phyloP scores from a whole-genome alignment of 2,113 vertebrate species.

The Myodes glareolus region DNA sequence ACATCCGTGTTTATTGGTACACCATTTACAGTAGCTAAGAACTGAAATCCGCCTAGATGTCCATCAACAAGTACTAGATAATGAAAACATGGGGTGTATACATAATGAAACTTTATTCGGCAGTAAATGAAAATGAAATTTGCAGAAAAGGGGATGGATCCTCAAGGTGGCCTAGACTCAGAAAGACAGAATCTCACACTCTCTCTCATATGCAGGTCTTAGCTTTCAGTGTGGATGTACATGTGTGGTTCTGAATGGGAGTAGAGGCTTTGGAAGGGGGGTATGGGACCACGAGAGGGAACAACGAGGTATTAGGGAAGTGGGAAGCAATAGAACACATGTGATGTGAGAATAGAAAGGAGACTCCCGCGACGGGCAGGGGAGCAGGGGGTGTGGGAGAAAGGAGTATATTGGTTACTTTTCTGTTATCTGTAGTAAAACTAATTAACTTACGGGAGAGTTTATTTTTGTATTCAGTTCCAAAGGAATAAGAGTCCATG shows the following conservation, averaged over 20 bases:
- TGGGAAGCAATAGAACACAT: rapidly evolving
- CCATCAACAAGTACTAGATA: not conserved
- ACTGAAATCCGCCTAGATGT: not conserved
- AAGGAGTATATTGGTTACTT: not conserved
- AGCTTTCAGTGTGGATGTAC: not conserved
- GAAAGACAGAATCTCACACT: not conserved
- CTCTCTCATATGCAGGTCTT: not conserved
- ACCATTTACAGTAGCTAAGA: not conserved
- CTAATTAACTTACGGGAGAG: not conserved
- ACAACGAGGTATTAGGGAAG: not conserved
- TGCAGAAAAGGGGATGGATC: not conserved
- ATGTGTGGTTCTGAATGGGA: not conserved
- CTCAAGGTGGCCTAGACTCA: not conserved
- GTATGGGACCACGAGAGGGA: not conserved
- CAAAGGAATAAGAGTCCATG: not conserved
- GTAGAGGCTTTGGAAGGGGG: not conserved
- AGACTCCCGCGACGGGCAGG: too few relatives aligned
- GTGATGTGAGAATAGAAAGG: not conserved
- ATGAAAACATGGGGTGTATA: not conserved
- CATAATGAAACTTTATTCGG: not conserved
- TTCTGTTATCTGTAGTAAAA: not conserved
- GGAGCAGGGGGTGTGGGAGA: not conserved
- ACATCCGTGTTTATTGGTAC: not conserved
- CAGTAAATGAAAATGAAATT: not conserved
- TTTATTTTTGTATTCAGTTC: not conserved